Conservation (phyloP, 2,113 vertebrate genomes). For the Sterrhoptilus dennistouni region DNA sequence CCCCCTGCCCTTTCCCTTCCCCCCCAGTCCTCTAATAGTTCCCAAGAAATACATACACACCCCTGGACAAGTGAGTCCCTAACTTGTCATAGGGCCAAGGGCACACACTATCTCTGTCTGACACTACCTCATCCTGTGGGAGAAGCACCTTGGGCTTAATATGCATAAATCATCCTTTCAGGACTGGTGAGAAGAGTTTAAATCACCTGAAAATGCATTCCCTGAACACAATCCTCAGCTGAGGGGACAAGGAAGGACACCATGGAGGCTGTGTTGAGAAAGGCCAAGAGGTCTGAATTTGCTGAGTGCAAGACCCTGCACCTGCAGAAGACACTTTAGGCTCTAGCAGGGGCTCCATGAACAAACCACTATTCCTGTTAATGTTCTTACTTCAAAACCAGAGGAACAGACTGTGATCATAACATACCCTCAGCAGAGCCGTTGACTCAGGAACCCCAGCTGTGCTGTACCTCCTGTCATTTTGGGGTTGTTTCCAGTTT, state of each 20-base stretch:
- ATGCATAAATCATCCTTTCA: neutral
- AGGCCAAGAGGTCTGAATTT: neutral
- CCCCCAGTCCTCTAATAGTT: neutral
- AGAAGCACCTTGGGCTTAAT: neutral
- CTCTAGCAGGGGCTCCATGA: neutral
- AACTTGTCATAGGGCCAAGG: neutral
- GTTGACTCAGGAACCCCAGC: neutral
- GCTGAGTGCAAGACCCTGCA: no score
- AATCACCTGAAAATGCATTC: neutral
- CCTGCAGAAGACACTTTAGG: neutral
- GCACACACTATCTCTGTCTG: neutral
- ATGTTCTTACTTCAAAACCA: neutral
- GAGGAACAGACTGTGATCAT: neutral
- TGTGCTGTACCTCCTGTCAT: neutral
- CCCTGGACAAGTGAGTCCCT: accelerated
- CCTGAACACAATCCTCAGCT: neutral
- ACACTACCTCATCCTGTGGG: neutral
- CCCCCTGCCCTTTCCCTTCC: neutral
- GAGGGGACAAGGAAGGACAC: neutral
- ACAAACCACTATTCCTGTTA: neutral
- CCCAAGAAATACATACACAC: neutral
- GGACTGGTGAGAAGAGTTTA: neutral
- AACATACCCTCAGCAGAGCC: neutral
- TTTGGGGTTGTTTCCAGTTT: neutral
- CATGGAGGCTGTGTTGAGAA: accelerated